phyloP scores from a whole-genome alignment of 2,888 invertebrate species.

The Digitonthophagus gazella region DNA sequence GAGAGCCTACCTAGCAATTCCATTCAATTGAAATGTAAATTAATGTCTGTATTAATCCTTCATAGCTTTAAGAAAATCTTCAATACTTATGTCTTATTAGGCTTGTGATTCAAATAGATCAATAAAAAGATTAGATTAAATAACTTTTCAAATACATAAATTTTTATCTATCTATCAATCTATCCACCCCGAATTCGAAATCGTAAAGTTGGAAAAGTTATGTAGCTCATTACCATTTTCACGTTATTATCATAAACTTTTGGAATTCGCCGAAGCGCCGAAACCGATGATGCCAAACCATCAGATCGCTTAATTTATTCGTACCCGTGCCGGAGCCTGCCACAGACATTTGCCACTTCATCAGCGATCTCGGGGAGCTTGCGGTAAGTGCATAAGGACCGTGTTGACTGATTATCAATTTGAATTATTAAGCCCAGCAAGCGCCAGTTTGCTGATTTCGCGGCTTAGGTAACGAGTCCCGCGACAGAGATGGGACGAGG shows the following conservation, averaged over 20 bases:
- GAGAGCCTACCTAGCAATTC: neutral
- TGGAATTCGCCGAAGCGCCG: neutral
- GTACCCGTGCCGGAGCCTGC: neutral
- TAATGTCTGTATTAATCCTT: neutral
- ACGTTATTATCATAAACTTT: neutral
- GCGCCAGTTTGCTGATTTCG: constrained; percentile 28
- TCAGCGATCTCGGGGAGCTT: neutral
- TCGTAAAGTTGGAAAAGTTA: neutral
- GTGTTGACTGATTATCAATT: constrained; percentile 17
- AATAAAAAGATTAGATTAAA: too few relatives aligned
- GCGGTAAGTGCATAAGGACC: constrained; percentile 12
- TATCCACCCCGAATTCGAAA: neutral
- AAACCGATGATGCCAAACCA: neutral
- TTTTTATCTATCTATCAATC: neutral
- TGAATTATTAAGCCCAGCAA: constrained; percentile 18
- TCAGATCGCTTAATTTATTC: constrained; percentile 10
- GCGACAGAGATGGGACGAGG: neutral
- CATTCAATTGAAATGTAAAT: neutral
- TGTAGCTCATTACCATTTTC: neutral
- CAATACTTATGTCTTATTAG: too few relatives aligned
- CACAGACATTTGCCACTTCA: constrained; percentile 14
- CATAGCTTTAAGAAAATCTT: too few relatives aligned
- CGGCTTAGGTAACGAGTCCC: constrained; percentile 13
- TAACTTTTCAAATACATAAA: neutral
- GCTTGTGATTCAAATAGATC: too few relatives aligned